Evolutionary conservation across 2,888 invertebrate genomes (phyloP).

Genomic region (Pammene fasciana): DNA sequence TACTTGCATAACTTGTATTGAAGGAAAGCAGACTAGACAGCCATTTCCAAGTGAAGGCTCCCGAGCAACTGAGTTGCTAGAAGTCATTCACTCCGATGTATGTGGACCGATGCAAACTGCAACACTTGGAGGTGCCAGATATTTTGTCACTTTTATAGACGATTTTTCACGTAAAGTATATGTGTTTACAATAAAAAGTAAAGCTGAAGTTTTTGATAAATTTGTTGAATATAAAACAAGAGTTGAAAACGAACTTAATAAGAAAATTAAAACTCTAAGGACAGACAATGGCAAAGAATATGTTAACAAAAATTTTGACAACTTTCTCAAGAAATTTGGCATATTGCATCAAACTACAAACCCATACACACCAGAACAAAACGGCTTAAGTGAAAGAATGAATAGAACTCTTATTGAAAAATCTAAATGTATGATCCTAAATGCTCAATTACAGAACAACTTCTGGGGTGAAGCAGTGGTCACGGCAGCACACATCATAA

Average conservation of each 20-base stretch:
- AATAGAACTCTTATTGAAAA: too few species aligned
- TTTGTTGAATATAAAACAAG: conserved; percentile 17
- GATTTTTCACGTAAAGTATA: conserved; percentile 26
- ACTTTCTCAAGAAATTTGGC: too few species aligned
- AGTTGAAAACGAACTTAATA: conserved; percentile 2
- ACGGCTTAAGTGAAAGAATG: too few species aligned
- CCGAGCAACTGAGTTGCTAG: conserved; percentile 31
- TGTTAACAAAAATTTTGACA: background rate
- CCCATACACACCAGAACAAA: too few species aligned
- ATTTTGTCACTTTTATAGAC: conserved; percentile 26
- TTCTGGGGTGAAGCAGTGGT: conserved; percentile 3
- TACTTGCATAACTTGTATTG: conserved; percentile 35
- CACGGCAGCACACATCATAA: conserved; percentile 2
- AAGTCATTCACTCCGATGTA: conserved; percentile 25
- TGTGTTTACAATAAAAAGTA: conserved; percentile 14
- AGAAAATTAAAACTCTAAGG: conserved; percentile 1
- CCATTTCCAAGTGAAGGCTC: conserved; percentile 38
- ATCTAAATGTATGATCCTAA: too few species aligned
- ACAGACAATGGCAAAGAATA: conserved; percentile 1
- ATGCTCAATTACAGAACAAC: background rate
- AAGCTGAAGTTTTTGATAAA: conserved; percentile 14
- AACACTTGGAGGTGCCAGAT: conserved; percentile 30
- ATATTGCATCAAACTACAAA: too few species aligned
- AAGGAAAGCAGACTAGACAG: conserved; percentile 43
- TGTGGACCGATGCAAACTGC: conserved; percentile 30